Conservation (phyloP, 2,888 invertebrate species). For the Drosophila imparisetae region DNA sequence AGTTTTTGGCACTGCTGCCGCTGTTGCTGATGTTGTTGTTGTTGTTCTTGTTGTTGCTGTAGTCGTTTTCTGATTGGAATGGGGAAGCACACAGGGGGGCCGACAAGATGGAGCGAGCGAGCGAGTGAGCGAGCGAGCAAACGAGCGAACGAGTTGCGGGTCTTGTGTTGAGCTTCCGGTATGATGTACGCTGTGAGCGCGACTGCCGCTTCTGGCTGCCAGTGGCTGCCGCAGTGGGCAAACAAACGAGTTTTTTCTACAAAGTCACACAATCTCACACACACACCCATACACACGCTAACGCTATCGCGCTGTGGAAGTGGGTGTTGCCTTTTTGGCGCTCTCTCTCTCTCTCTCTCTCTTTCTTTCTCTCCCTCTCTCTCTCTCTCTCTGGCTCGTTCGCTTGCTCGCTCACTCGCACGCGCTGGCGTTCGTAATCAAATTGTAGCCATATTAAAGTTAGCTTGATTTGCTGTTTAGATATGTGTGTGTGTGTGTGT, state of each 20-base stretch:
- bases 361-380: background rate
- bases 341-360: constrained; percentile 17
- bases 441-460: constrained; percentile 78
- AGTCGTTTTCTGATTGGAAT: constrained; percentile 66
- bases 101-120: constrained; percentile 44
- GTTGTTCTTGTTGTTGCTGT: constrained; percentile 26
- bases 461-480: constrained; percentile 79
- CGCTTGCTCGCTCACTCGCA: constrained; percentile 30
- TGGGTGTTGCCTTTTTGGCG: constrained; percentile 71
- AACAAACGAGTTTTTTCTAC: constrained; percentile 71
- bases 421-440: constrained; percentile 55
- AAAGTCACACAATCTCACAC: constrained; percentile 24
- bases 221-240: constrained; percentile 63
- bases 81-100: constrained; percentile 43
- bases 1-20: constrained; percentile 32
- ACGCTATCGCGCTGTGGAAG: constrained; percentile 59
- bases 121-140: constrained; percentile 25
- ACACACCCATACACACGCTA: constrained; percentile 5
- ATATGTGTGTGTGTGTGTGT: constrained; percentile 47
- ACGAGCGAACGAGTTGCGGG: constrained; percentile 48
- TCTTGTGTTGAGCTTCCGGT: constrained; percentile 71
- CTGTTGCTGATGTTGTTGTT: constrained; percentile 15
- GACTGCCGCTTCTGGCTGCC: constrained; percentile 58
- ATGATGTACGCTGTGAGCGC: constrained; percentile 71
- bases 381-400: background rate